Evolutionary conservation across 2,113 vertebrate species (phyloP).

Genomic region (Larimichthys polyactis): DNA sequence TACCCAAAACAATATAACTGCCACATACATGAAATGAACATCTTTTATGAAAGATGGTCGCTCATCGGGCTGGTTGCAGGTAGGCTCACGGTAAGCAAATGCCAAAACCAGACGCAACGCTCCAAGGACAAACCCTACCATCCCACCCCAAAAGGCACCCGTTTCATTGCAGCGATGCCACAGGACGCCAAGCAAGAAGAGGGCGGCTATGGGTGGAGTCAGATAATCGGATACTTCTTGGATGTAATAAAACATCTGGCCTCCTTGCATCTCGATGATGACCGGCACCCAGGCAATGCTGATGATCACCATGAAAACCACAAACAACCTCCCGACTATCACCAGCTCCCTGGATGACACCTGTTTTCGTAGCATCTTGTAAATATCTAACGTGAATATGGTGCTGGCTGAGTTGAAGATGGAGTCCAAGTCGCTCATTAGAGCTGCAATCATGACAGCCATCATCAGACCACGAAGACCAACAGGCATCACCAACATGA

Average conservation of each 20-base stretch:
- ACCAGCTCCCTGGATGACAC: constrained; percentile 90
- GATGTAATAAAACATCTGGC: constrained; percentile 98
- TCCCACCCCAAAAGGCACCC: constrained; percentile 93
- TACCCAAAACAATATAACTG: constrained; percentile 91
- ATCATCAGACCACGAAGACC: constrained; percentile 96
- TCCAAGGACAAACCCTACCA: constrained; percentile 90
- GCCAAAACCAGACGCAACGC: constrained; percentile 87
- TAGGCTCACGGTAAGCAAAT: constrained; percentile 90
- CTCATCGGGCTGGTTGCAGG: constrained; percentile 89
- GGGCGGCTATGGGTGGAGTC: constrained; percentile 93
- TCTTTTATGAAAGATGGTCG: constrained; percentile 91
- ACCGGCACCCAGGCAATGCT: constrained; percentile 98
- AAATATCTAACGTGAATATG: constrained; percentile 96
- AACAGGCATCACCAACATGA: constrained; percentile 92
- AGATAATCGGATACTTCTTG: constrained; percentile 94
- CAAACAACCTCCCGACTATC: constrained; percentile 93
- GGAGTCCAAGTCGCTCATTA: constrained; percentile 97
- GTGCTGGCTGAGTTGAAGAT: constrained; percentile 98
- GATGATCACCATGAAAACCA: constrained; percentile 92
- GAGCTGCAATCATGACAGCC: constrained; percentile 96
- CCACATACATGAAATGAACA: constrained; percentile 96
- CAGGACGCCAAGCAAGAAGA: constrained; percentile 93
- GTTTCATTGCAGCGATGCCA: constrained; percentile 96
- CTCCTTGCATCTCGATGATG: constrained; percentile 95
- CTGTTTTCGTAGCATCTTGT: constrained; percentile 90